Evolutionary conservation across 2,797 vertebrate species (phyloP).

Genomic region (Anguilla megastoma): DNA sequence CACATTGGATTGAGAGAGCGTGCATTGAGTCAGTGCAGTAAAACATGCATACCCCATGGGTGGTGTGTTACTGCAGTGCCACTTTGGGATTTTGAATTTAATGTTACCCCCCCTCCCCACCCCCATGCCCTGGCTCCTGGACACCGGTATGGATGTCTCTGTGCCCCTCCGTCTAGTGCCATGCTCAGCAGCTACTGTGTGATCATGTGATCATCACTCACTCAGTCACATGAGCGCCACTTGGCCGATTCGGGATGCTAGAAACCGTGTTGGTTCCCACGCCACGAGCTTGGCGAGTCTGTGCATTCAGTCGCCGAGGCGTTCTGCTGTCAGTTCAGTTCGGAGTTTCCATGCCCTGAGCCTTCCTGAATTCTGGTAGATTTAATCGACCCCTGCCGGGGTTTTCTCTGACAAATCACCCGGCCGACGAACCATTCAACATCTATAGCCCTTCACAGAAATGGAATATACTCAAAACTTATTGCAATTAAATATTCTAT

Average conservation of each 20-base stretch:
- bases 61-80: not conserved
- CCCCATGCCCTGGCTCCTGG: not conserved
- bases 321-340: not conserved
- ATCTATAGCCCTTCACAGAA: not conserved
- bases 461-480: not conserved
- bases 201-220: constrained; percentile 12
- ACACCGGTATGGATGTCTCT: not conserved
- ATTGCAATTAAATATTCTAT: not conserved
- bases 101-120: no score
- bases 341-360: not conserved
- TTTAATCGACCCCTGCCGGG: not conserved
- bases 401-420: not conserved
- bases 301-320: not conserved
- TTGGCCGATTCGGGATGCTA: not conserved
- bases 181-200: not conserved
- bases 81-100: not conserved
- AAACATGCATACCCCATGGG: not conserved
- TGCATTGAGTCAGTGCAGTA: not conserved
- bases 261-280: not conserved
- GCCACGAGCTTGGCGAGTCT: not conserved
- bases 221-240: not conserved
- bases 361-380: not conserved
- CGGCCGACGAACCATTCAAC: not conserved
- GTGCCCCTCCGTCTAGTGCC: not conserved
- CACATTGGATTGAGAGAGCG: not conserved